Percentiles rank a stretch among this genome's conserved stretches.
phyloP scores from a whole-genome alignment of 2,888 invertebrate species.

The Cheiracanthium punctorium region DNA sequence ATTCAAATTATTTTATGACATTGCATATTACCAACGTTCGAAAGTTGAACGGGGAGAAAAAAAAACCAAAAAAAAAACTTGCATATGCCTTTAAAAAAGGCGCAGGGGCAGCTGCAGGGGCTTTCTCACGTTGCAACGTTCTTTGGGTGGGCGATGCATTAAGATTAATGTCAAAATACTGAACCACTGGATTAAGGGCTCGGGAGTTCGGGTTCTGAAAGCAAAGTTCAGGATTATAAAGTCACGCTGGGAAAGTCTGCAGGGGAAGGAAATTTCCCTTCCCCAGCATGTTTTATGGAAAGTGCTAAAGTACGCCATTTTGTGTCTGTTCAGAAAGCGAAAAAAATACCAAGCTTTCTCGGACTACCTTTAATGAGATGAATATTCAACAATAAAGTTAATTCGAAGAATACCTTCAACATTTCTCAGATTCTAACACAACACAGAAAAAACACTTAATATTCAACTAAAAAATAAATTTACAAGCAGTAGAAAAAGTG shows the following conservation, averaged over 20 bases:
- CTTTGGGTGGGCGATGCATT: slow-evolving; percentile 55
- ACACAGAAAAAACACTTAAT: too few relatives aligned
- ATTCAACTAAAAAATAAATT: too few relatives aligned
- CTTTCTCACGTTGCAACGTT: slow-evolving; percentile 60
- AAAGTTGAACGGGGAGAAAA: background rate
- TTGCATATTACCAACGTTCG: background rate
- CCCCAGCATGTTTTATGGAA: background rate
- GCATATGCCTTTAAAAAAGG: background rate
- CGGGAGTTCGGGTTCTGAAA: slow-evolving; percentile 20
- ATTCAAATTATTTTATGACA: slow-evolving; percentile 15
- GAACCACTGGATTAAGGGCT: slow-evolving; percentile 58
- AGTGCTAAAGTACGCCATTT: background rate
- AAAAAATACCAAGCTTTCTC: too few relatives aligned
- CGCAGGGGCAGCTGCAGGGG: slow-evolving; percentile 20
- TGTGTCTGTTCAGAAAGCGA: too few relatives aligned
- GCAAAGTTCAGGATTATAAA: slow-evolving; percentile 60
- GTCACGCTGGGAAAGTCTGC: slow-evolving; percentile 28
- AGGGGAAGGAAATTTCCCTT: background rate
- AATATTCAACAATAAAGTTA: too few relatives aligned
- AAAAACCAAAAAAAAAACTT: background rate
- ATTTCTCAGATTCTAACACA: too few relatives aligned
- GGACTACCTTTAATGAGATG: too few relatives aligned
- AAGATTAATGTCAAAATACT: slow-evolving; percentile 66
- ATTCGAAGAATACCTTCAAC: too few relatives aligned
- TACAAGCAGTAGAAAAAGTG: too few relatives aligned